Evolutionary conservation across 2,113 vertebrate genomes (phyloP), one percentile per base, ranked within the genome.

Genomic region (Notarius lentiginosus): DNA sequence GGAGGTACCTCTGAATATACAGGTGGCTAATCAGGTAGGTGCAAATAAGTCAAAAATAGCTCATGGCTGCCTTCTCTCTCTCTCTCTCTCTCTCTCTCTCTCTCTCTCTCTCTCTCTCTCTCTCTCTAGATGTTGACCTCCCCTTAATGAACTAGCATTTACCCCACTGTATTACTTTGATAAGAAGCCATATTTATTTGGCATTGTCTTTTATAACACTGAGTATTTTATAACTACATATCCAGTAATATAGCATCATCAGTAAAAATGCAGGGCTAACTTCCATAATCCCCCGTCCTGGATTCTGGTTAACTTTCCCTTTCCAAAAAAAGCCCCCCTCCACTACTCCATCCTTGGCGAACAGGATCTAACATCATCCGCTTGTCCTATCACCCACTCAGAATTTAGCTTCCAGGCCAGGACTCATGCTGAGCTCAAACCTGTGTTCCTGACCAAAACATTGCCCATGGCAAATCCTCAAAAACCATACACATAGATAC

Each of bases 11-110:
- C 68, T 97, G 93, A 91, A 88, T 0, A 93, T 98, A 75, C 90
- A 93, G 80, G 92, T 98, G 47, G 86, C 95, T 56, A 95, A 96
- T 89, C 97, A 98, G 96, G 97, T 99, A 86, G 84, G 93, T 84
- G 65, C 0, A 55, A 84, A 47, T 41, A 63, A 61, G 47, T 63
- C 24, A 63, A 83, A 82, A 83, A 76, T 83, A 83, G 47, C 14
- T 56, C 58, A 47, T 77, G 47, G 68, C 20, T 61, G 24, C 51
- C 30, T 27, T 2, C 24, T 12, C 34, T 41, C 15, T 7, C 30
- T 41, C 30, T 70, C 68, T 70, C 83, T 84, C 56, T 30, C 17
- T 27, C 68, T 73, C 68, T 75, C 73, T 24, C 75, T n/a, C 73
- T 55, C 75, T 77, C 75, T 77, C 47, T 22, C 41, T 53, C 4